Conservation (phyloP, 2,113 vertebrate species). For the Corythoichthys intestinalis region DNA sequence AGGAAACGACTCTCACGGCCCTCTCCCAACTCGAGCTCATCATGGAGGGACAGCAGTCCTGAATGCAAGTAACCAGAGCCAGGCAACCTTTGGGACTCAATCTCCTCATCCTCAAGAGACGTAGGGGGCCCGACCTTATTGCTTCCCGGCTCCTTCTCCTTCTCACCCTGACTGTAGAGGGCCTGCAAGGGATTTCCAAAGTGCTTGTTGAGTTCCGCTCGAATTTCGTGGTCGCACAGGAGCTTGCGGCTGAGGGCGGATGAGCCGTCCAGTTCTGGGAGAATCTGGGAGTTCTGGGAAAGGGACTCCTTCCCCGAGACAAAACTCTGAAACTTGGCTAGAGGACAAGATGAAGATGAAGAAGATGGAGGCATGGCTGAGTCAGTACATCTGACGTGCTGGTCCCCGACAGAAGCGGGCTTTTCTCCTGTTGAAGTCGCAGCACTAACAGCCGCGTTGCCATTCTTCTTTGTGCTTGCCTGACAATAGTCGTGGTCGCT, state of each 20-base stretch:
- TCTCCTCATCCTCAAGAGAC: slow-evolving; percentile 72
- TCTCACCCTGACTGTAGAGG: slow-evolving; percentile 65
- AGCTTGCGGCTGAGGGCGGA: slow-evolving; percentile 79
- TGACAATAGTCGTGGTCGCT: slow-evolving; percentile 99
- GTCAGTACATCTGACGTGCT: slow-evolving; percentile 86
- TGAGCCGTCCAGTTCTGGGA: slow-evolving; percentile 42
- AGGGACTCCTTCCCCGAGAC: slow-evolving; percentile 62
- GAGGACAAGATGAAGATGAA: slow-evolving; percentile 72
- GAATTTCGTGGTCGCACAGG: slow-evolving; percentile 93
- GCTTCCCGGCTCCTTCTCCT: slow-evolving; percentile 48
- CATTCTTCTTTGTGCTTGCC: slow-evolving; percentile 82
- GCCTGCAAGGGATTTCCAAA: slow-evolving; percentile 89
- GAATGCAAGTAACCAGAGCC: slow-evolving; percentile 88
- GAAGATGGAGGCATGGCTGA: slow-evolving; percentile 74
- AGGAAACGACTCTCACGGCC: slow-evolving; percentile 84
- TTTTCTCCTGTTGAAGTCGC: slow-evolving; percentile 39
- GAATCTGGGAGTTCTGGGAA: slow-evolving; percentile 39
- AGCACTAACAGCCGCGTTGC: slow-evolving; percentile 47
- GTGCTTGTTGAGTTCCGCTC: slow-evolving; percentile 98
- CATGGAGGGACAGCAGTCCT: slow-evolving; percentile 84
- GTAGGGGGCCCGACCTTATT: slow-evolving; percentile 38
- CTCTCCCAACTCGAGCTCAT: slow-evolving; percentile 80
- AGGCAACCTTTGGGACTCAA: slow-evolving; percentile 77
- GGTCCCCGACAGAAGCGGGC: slow-evolving; percentile 73
- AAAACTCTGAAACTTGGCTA: slow-evolving; percentile 76